Evolutionary conservation across 1,140 invertebrate species (phyloP), one percentile per base, ranked within the genome.

Genomic region (Scaptodrosophila lebanonensis): DNA sequence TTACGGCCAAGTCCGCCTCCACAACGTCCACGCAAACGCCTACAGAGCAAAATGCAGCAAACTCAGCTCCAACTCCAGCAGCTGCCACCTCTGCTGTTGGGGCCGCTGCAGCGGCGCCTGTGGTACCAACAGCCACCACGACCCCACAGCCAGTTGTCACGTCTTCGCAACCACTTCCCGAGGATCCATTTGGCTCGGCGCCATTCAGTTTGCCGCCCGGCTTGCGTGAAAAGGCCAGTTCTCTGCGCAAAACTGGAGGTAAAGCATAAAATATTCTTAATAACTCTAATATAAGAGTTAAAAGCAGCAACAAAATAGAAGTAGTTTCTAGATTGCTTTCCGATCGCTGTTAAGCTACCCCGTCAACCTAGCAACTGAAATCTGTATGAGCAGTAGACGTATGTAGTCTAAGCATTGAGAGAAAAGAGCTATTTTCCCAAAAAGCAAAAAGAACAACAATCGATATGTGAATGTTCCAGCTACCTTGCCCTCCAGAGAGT

Each of bases 121-220:
- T 82, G 1, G n/a, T n/a, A n/a, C n/a, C n/a, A n/a, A n/a, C n/a
- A n/a, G n/a, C n/a, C n/a, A n/a, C n/a, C n/a, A n/a, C n/a, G n/a
- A n/a, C n/a, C n/a, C n/a, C n/a, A n/a, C n/a, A n/a, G n/a, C n/a
- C n/a, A n/a, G 17, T 75, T 70, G 7, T 75, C 72, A 5, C 39
- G 72, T 54, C 68, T n/a, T n/a, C 72, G 4, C 33, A 64, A 4
- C 33, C 54, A 13, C 16, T 91, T n/a, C 88, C 91, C 16, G 91
- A 93, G 70, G 93, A 95, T 89, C 94, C 94, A 33, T 95, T 95
- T 82, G 91, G 93, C 75, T 92, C 92, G 64, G 94, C 93, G 51
- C 94, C 94, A 27, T 95, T 95, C 84, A 93, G 90, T 87, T 89
- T 93, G 86, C 92, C 93, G 79, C 83, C 87, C 47, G 89, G 89